phyloP scores from a whole-genome alignment of 2,113 vertebrate genomes.

The Chloropsis cyanopogon region DNA sequence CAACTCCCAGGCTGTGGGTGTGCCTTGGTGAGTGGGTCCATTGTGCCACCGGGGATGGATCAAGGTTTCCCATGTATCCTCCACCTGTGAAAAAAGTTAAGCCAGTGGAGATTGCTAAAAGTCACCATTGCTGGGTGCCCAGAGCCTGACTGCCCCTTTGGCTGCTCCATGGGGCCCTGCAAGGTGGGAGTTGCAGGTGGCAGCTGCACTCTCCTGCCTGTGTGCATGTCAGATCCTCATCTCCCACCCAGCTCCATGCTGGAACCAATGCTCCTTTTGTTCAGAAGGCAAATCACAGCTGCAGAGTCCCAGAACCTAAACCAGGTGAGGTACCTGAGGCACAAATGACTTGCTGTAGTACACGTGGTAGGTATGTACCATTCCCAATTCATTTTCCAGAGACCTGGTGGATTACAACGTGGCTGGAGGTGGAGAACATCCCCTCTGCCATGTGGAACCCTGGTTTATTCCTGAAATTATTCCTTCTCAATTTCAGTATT shows the following conservation, averaged over 20 bases:
- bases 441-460: neutral
- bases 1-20: neutral
- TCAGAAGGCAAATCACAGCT: neutral
- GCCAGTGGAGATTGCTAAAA: neutral
- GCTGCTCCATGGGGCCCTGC: neutral
- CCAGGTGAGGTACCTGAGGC: neutral
- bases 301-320: neutral
- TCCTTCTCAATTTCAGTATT: neutral
- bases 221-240: neutral
- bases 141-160: neutral
- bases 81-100: neutral
- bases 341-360: neutral
- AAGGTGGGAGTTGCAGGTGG: neutral
- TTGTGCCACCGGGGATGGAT: neutral
- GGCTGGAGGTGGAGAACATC: neutral
- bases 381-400: neutral
- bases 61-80: neutral
- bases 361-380: fast-evolving
- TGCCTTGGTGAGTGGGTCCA: neutral
- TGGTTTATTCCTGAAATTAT: neutral
- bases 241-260: neutral
- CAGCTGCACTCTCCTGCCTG: neutral
- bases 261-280: neutral
- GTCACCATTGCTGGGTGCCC: neutral
- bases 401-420: neutral